phyloP scores from a whole-genome alignment of 2,888 invertebrate genomes.

The Lymantria monacha region DNA sequence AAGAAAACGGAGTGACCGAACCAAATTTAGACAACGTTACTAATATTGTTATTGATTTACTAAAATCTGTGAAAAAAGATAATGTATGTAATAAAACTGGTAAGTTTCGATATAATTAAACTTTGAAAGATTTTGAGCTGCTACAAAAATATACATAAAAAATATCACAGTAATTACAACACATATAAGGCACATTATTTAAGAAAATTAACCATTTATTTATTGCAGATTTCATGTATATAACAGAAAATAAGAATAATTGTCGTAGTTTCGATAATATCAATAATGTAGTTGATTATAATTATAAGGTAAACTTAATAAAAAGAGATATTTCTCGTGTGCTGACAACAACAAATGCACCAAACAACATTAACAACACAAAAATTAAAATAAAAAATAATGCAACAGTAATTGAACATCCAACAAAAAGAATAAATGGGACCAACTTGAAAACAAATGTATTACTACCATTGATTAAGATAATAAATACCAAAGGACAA shows the following conservation, averaged over 20 bases:
- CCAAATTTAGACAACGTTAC: slow-evolving; percentile 11
- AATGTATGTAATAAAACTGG: slow-evolving; percentile 12
- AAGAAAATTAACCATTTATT: neutral
- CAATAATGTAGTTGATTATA: slow-evolving; percentile 23
- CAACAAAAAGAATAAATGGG: slow-evolving; percentile 1
- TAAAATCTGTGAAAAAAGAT: slow-evolving; percentile 22
- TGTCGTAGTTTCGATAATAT: slow-evolving; percentile 18
- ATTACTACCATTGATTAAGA: slow-evolving; percentile 42
- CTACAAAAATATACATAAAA: no score
- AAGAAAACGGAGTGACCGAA: slow-evolving; percentile 9
- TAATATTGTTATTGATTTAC: slow-evolving; percentile 36
- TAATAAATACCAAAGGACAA: slow-evolving; percentile 48
- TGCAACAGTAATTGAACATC: neutral
- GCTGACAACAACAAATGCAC: slow-evolving; percentile 2
- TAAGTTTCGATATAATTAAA: slow-evolving; percentile 3
- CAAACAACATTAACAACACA: slow-evolving; percentile 2
- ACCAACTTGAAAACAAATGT: slow-evolving; percentile 35
- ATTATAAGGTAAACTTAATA: slow-evolving; percentile 37
- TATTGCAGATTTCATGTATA: slow-evolving; percentile 11
- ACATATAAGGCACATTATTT: no score
- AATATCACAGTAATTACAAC: no score
- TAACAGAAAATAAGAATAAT: slow-evolving; percentile 12
- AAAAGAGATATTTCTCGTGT: slow-evolving; percentile 45
- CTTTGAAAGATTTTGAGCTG: no score
- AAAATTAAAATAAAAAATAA: slow-evolving; percentile 4